Evolutionary conservation across 2,797 vertebrate genomes (phyloP), one percentile per base, ranked within the genome.

Genomic region (Tauraco hartlaubi): DNA sequence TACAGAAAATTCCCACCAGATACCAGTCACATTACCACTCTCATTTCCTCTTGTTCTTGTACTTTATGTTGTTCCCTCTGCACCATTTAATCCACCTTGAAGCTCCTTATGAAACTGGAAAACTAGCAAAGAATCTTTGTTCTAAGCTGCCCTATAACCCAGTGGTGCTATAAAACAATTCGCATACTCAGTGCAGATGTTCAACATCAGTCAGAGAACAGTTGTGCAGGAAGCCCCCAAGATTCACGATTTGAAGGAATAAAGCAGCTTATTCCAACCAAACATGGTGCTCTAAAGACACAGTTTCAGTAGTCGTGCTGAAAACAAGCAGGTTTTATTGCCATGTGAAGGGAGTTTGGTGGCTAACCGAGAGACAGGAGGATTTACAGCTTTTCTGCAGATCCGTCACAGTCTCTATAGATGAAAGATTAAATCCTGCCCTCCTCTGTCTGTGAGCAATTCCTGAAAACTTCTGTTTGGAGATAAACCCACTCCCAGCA

Each of bases 261-360:
- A 6, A 62, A 92, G 79, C 9, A 35, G 18, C 56, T 88, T 25
- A 31, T 33, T 84, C 66, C 66, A 55, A 62, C 41, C 58, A 90
- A 10, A 21, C 26, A 25, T 23, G 58, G 78, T 89, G 92, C 79
- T 85, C 82, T 35, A 22, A 86, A 75, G 26, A 81, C 82, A 62
- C 56, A 80, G 22, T 75, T 61, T 66, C 79, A 78, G 77, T 52
- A 35, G 28, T 73, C 18, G 1, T 80, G 79, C 77, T 46, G 58
- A 26, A 76, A 84, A 78, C 58, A 84, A 63, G 59, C 31, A 75
- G 41, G 48, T 59, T 90, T 86, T 95, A 86, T 96, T 95, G 90
- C 91, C 5, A 4, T 63, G 73, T 79, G 67, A 73, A 76, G 77
- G 83, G 44, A 66, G 76, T 35, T 64, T 51, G 7, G 6, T 69